Conservation (phyloP, 2,797 vertebrate species). For the Vireo griseus region DNA sequence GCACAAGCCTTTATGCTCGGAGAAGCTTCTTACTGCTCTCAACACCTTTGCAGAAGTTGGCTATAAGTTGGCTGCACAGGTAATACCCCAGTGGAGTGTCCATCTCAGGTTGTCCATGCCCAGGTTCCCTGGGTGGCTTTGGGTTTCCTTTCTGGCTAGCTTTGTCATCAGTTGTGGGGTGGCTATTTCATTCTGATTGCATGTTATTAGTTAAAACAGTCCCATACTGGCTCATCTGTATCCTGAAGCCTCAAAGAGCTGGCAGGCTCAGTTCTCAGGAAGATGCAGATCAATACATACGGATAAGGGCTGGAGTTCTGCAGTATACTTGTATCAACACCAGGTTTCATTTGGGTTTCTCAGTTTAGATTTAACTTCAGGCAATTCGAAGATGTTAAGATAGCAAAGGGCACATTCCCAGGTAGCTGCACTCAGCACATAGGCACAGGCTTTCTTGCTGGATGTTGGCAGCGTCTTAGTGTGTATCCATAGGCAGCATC, state of each 20-base stretch:
- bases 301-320: neutral
- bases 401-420: neutral
- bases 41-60: neutral
- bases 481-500: rapidly evolving
- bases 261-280: neutral
- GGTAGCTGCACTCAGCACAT: rapidly evolving
- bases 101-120: too few species aligned
- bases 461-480: neutral
- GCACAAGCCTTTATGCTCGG: neutral
- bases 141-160: neutral
- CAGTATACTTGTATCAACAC: neutral
- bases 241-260: neutral
- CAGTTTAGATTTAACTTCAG: neutral
- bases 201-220: neutral
- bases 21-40: neutral
- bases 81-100: neutral
- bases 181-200: neutral
- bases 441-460: neutral
- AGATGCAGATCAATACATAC: neutral
- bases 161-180: neutral
- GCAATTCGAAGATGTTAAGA: neutral
- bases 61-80: neutral
- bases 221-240: neutral
- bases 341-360: neutral
- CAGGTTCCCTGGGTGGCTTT: neutral